A percentile compares a stretch with the other conserved stretches of the same genome.
Evolutionary conservation across 2,888 invertebrate species (phyloP).

Genomic region (Epinotia ramella): DNA sequence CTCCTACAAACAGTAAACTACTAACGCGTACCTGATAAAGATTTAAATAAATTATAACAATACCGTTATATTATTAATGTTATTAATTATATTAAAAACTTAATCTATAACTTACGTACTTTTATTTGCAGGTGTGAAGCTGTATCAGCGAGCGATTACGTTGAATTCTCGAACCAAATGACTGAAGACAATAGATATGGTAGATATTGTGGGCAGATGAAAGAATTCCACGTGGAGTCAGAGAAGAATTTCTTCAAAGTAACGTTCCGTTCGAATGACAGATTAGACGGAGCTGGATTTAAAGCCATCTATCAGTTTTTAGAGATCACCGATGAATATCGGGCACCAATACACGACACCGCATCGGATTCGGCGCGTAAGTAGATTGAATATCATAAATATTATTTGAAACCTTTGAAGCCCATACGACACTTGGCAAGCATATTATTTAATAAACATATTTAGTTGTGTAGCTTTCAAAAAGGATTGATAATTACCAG

Average conservation of each 20-base stretch:
- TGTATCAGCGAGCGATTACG: slow-evolving; percentile 96
- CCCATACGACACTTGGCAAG: too few species aligned
- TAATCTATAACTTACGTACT: slow-evolving; percentile 19
- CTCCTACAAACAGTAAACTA: too few species aligned
- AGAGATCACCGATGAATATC: slow-evolving; percentile 87
- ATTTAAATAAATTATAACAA: too few species aligned
- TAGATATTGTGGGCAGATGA: slow-evolving; percentile 94
- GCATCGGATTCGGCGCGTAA: slow-evolving; percentile 71
- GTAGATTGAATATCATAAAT: slow-evolving; percentile 50
- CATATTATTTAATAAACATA: too few species aligned
- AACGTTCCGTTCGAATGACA: slow-evolving; percentile 96
- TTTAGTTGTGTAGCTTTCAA: too few species aligned
- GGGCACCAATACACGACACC: slow-evolving; percentile 72
- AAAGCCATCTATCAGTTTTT: slow-evolving; percentile 95
- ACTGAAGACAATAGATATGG: slow-evolving; percentile 95
- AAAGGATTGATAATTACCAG: too few species aligned
- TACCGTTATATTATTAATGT: background rate
- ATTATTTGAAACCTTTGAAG: background rate
- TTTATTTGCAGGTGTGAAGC: slow-evolving; percentile 92
- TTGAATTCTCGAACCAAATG: slow-evolving; percentile 98
- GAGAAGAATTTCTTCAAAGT: slow-evolving; percentile 97
- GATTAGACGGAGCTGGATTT: slow-evolving; percentile 97
- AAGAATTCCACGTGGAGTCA: slow-evolving; percentile 93
- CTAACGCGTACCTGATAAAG: too few species aligned
- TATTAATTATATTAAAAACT: background rate